These are phyloP conservation scores for Micropterix aruncella DNA, from an alignment of 2,888 invertebrate genomes.

Conservation along the genomic window DNA sequence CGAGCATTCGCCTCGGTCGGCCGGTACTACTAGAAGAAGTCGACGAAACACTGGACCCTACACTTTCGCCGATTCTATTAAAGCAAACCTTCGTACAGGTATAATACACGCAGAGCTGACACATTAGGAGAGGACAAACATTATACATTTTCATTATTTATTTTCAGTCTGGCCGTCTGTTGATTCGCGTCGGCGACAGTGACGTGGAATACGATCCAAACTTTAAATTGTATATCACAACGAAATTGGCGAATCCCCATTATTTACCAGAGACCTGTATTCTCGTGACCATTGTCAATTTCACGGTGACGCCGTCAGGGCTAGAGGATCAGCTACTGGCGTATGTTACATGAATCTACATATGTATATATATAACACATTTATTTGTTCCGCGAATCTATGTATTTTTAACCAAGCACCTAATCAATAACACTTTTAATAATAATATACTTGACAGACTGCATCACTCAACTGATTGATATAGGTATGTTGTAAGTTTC, in stretches of 20 bases:
- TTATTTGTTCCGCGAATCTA: too few relatives aligned
- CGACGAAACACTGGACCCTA: constrained; percentile 77
- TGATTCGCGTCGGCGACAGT: constrained; percentile 75
- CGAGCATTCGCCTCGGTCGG: constrained; percentile 68
- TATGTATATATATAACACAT: too few relatives aligned
- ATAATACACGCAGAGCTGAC: too few relatives aligned
- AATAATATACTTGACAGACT: too few relatives aligned
- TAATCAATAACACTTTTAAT: too few relatives aligned
- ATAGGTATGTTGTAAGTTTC: too few relatives aligned
- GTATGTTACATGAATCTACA: too few relatives aligned
- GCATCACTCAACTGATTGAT: too few relatives aligned
- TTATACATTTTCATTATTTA: constrained; percentile 5
- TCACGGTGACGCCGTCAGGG: constrained; percentile 80
- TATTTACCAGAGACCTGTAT: constrained; percentile 87
- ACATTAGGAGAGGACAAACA: too few relatives aligned
- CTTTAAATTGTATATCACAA: constrained; percentile 82
- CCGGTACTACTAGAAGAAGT: constrained; percentile 83
- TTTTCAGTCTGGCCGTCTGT: constrained; percentile 56
- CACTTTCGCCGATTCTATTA: constrained; percentile 66
- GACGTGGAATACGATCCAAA: constrained; percentile 80
- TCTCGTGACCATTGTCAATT: constrained; percentile 85
- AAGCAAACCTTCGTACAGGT: constrained; percentile 68
- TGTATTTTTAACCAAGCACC: too few relatives aligned
- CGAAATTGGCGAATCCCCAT: constrained; percentile 86
- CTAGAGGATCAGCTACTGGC: constrained; percentile 85